Evolutionary conservation across 2,113 vertebrate species (phyloP), one percentile per base, ranked within the genome.

Genomic region (Nothocercus julius): DNA sequence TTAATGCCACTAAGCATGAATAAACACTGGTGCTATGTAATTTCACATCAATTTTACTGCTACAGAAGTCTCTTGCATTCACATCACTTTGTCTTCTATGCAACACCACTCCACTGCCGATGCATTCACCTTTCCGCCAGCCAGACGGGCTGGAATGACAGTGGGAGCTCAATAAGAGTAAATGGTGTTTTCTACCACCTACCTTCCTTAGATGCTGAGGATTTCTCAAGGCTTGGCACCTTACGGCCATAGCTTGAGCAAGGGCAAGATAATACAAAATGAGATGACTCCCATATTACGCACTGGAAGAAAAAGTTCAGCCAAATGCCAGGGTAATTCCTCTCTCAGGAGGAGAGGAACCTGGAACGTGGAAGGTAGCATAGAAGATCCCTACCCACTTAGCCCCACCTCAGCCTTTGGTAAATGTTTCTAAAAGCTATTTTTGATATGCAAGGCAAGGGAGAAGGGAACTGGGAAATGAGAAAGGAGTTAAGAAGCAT

Each of bases 321-420:
- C 9, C 2, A 38, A 45, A 42, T 12, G 2, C 34, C 30, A 42
- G 44, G 36, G 2, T 32, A 25, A 53, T 59, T 53, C 63, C 36
- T 53, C 24, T 16, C 7, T 3, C 54, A 32, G 17, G 54, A 58
- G 30, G 28, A 32, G 9, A 40, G 24, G 7, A 53, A 25, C 8
- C 27, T 32, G 22, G 38, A 18, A 11, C 5, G 21, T 49, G 21
- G 21, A 49, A 49, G 49, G 77, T 38, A 22, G 27, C 36, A 19
- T 24, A 19, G 40, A 47, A 42, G 1, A 0, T 16, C 45, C 44
- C 5, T 7, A n/a, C 19, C 14, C 5, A 5, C 53, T 30, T 40
- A 28, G 51, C 13, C 19, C 9, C 16, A 36, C 40, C 32, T 82
- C 19, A 49, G 40, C 2, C 7, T 90, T 74, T 81, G 15, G 40